Conservation (phyloP, 2,113 vertebrate species). For the Origma solitaria region DNA sequence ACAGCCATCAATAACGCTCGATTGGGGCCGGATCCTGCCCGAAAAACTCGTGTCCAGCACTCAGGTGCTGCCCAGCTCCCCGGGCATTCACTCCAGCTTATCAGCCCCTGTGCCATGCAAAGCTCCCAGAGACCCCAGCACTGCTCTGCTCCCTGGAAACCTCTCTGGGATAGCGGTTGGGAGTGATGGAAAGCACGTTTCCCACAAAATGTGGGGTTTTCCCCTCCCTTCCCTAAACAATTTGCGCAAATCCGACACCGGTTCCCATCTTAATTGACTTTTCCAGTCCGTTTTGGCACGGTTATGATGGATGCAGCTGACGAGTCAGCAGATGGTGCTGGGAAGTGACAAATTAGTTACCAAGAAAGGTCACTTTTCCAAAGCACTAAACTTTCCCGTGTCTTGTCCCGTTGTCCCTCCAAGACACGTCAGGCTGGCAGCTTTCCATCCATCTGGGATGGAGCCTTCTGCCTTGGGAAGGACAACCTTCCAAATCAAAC, state of each 20-base stretch:
- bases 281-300: not conserved
- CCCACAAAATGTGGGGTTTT: fast-evolving
- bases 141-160: not conserved
- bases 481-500: conserved; percentile 29
- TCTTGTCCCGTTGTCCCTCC: conserved; percentile 24
- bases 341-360: conserved; percentile 59
- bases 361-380: conserved; percentile 60
- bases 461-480: not conserved
- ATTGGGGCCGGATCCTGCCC: not conserved
- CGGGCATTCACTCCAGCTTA: not conserved
- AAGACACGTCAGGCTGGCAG: not conserved
- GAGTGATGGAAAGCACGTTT: not conserved
- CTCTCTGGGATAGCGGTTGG: not conserved
- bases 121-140: not conserved
- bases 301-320: conserved; percentile 54
- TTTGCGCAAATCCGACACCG: not conserved
- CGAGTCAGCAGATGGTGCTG: conserved; percentile 58
- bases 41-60: not conserved
- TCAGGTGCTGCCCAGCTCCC: not conserved
- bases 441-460: not conserved
- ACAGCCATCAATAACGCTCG: not conserved
- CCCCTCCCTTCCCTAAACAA: not conserved
- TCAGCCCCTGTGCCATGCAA: not conserved
- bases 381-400: conserved; percentile 29
- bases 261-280: conserved; percentile 29